Evolutionary conservation across 2,888 invertebrate genomes (phyloP), one percentile per base, ranked within the genome.

Genomic region (Drosophila picticornis): DNA sequence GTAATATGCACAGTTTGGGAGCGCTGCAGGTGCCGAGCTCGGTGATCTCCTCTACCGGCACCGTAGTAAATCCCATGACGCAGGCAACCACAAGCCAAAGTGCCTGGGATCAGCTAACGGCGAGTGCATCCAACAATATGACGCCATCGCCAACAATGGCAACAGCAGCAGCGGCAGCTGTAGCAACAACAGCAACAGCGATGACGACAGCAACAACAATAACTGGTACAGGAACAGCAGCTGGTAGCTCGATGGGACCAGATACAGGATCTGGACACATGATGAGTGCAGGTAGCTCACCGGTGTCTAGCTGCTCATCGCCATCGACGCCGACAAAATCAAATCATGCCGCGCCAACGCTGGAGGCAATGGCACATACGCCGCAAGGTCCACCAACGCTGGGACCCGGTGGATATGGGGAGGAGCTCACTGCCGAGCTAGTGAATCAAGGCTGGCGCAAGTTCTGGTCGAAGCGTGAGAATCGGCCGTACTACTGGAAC

Each of bases 401-500:
- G 27, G 78, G 84, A 11, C 84, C 86, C 0, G 91, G 92, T 0
- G 83, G 84, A 1, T 93, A 93, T 75, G 93, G 93, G 2, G 93
- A 93, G 72, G 93, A 93, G 71, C 73, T 93, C 22, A 93, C 93
- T 5, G 91, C 92, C 0, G 93, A 93, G 68, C 73, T 93, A 9
- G 93, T 95, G 10, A 97, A 97, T 91, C 97, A 97, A 91, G 99
- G 99, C 7, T 99, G 99, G 99, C 95, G 98, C 74, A 98, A 97
- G 90, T 98, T 97, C 93, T 99, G 99, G 99, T 99, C 98, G 27
- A 97, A 98, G 91, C 94, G 99, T 63, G 99, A 99, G 93, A 98
- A 97, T 92, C 94, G 99, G 34, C 98, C 98, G 2, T 99, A 99
- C 93, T 99, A 97, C 94, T 99, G 98, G 97, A 99, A 99, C 93